These are phyloP conservation scores for Morbakka virulenta DNA, from an alignment of 30 jellyfish, hydroid and myxozoan species.

Conservation along the genomic window DNA sequence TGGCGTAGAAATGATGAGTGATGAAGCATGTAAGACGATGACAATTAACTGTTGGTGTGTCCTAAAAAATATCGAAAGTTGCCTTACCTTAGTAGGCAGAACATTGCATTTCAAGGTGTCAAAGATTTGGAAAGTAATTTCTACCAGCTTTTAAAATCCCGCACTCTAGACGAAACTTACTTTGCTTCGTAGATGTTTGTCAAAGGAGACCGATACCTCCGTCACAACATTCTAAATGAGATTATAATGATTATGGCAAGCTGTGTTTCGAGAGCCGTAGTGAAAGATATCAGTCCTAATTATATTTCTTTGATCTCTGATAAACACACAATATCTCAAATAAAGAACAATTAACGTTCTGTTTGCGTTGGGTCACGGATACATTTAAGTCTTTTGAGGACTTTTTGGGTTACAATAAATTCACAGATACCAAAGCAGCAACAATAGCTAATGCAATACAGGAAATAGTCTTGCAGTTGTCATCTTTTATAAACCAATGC, in stretches of 20 bases:
- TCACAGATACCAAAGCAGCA: not conserved
- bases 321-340: not conserved
- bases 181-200: no score
- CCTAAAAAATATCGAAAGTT: slow-evolving; percentile 6
- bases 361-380: not conserved
- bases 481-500: not conserved
- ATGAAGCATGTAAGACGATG: no score
- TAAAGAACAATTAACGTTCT: not conserved
- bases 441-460: not conserved
- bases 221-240: slow-evolving; percentile 42
- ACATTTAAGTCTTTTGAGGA: not conserved
- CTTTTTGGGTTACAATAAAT: not conserved
- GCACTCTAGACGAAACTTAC: not conserved
- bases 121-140: slow-evolving; percentile 26
- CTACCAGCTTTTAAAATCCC: slow-evolving; percentile 19
- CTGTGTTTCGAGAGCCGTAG: slow-evolving; percentile 8
- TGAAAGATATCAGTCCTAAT: slow-evolving; percentile 17
- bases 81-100: slow-evolving; percentile 25
- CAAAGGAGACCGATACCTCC: slow-evolving; percentile 7
- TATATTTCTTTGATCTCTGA: not conserved
- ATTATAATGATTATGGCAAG: slow-evolving; percentile 16
- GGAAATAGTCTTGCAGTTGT: not conserved
- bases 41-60: slow-evolving; percentile 36
- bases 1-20: no score
- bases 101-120: slow-evolving; percentile 47